Conservation (phyloP, 2,888 invertebrate species). For the Chrysodeixis includens region DNA sequence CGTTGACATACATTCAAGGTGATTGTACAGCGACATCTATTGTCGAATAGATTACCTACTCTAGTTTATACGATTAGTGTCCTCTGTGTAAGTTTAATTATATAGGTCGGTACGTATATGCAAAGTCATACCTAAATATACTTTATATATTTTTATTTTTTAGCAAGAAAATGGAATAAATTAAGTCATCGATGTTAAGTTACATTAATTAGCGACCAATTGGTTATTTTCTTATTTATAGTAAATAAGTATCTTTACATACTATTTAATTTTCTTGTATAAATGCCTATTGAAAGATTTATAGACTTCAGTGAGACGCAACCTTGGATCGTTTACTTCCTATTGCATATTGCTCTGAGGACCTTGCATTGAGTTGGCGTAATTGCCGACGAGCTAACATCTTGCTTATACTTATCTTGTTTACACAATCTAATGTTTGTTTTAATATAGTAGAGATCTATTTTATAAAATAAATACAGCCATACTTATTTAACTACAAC, state of each 20-base stretch:
- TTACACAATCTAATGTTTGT: constrained; percentile 61
- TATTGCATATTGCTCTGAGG: constrained; percentile 79
- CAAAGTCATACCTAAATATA: too few species aligned
- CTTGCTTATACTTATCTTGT: constrained; percentile 67
- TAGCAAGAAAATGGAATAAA: not conserved
- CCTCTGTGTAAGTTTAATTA: not conserved
- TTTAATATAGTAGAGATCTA: constrained; percentile 33
- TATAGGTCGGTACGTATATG: too few species aligned
- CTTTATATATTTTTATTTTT: not conserved
- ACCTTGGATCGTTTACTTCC: constrained; percentile 82
- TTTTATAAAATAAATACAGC: constrained; percentile 33
- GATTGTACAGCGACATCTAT: constrained; percentile 34
- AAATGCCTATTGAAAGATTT: constrained; percentile 71
- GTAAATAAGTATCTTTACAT: constrained; percentile 23
- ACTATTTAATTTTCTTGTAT: constrained; percentile 62
- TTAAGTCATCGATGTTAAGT: not conserved
- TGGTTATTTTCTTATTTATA: constrained; percentile 37
- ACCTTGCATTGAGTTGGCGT: constrained; percentile 79
- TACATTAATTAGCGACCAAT: constrained; percentile 7
- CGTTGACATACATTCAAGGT: not conserved
- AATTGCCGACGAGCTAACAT: constrained; percentile 71
- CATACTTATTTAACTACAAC: not conserved
- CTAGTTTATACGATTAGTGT: not conserved
- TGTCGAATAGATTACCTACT: constrained; percentile 28
- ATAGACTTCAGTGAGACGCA: constrained; percentile 67